Conservation (phyloP, 1,140 invertebrate species). For the Heterodera carotae region DNA sequence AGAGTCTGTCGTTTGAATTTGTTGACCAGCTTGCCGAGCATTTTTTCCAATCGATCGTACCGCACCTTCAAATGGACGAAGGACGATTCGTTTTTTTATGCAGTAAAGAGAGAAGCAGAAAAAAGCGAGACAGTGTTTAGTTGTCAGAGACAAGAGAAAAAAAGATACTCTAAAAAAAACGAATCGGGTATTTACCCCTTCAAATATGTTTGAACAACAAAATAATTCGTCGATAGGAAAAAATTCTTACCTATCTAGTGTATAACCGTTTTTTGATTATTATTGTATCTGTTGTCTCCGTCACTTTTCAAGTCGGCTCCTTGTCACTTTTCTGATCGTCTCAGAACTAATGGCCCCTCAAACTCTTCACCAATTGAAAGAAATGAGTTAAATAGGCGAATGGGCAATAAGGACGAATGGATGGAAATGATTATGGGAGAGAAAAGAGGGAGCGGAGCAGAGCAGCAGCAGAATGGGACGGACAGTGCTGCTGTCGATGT, state of each 20-base stretch:
- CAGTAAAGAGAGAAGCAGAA: too few relatives aligned
- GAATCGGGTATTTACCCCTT: not conserved
- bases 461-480: not conserved
- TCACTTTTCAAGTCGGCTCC: not conserved
- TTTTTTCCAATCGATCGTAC: constrained; percentile 3
- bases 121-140: too few relatives aligned
- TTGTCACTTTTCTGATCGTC: not conserved
- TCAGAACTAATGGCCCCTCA: not conserved
- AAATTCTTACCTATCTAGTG: not conserved
- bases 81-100: too few relatives aligned
- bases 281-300: not conserved
- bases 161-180: too few relatives aligned
- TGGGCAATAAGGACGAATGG: not conserved
- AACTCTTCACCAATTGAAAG: not conserved
- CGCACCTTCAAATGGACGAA: too few relatives aligned
- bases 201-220: not conserved
- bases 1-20: constrained; percentile 44
- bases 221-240: too few relatives aligned
- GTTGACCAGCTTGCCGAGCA: constrained; percentile 45
- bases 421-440: not conserved
- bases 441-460: not conserved
- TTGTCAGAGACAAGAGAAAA: too few relatives aligned
- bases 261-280: not conserved
- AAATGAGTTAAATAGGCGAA: not conserved
- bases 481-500: not conserved